Percentiles rank a stretch among this genome's conserved stretches.
Evolutionary conservation across 2,113 vertebrate species (phyloP).

Genomic region (Pedionomus torquatus): DNA sequence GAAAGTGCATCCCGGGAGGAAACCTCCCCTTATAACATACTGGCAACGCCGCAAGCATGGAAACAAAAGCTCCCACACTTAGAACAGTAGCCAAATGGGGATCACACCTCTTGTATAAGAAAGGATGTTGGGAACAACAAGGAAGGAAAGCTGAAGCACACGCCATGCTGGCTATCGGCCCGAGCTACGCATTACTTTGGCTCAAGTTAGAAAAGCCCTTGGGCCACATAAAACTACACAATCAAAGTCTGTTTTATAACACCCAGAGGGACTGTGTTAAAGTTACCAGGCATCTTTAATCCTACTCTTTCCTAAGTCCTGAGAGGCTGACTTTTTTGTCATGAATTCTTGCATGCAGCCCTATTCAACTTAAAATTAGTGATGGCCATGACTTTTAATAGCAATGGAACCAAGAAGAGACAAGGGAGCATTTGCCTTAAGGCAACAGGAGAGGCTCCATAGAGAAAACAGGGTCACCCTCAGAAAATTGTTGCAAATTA

Average conservation of each 20-base stretch:
- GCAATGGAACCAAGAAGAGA: background rate
- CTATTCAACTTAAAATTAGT: background rate
- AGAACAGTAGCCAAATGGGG: background rate
- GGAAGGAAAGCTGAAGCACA: background rate
- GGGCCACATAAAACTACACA: background rate
- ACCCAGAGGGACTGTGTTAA: slow-evolving; percentile 17
- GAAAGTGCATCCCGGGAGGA: background rate
- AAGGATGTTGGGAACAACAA: background rate
- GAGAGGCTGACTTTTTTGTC: background rate
- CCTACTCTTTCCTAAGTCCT: background rate
- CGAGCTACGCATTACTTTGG: background rate
- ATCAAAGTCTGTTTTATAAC: slow-evolving; percentile 41
- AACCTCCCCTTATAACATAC: background rate
- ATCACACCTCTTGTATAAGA: background rate
- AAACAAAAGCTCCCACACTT: rapidly evolving
- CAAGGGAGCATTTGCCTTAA: background rate
- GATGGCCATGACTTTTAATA: background rate
- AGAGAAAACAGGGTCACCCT: background rate
- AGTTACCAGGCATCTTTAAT: slow-evolving; percentile 28
- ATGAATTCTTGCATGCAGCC: background rate
- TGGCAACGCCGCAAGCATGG: rapidly evolving
- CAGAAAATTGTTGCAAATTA: background rate
- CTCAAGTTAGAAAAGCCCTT: slow-evolving; percentile 2
- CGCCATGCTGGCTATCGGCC: background rate
- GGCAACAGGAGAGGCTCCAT: background rate